Conservation (phyloP, 2,797 vertebrate species). For the Orestias chungarensis region DNA sequence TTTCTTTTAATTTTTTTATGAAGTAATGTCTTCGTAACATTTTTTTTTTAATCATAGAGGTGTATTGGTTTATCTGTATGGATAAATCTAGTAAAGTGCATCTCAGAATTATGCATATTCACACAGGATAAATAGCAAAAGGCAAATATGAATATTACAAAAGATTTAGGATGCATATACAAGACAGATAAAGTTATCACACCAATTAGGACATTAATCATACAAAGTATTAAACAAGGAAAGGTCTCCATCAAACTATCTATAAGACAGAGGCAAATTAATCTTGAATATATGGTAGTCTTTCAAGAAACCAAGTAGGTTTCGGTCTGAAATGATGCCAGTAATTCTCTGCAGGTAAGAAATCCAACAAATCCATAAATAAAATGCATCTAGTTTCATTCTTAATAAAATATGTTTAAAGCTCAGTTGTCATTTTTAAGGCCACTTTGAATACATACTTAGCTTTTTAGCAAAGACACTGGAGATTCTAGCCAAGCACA, state of each 20-base stretch:
- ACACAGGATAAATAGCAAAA: too few species aligned
- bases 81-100: neutral
- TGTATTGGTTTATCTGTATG: neutral
- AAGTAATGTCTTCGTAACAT: neutral
- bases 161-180: neutral
- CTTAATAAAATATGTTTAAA: neutral
- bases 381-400: neutral
- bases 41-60: neutral
- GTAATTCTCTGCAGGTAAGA: neutral
- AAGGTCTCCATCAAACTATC: neutral
- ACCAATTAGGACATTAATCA: neutral
- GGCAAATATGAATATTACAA: neutral
- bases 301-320: neutral
- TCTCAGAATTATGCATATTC: neutral
- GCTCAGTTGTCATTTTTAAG: neutral
- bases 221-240: neutral
- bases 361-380: neutral
- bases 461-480: neutral
- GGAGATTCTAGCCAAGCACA: constrained; percentile 20
- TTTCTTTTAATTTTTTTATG: neutral
- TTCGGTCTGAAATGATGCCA: neutral
- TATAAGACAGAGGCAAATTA: neutral
- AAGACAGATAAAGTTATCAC: neutral
- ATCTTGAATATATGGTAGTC: neutral
- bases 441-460: neutral